Percentiles rank a stretch among this genome's conserved stretches.
These are phyloP conservation scores for Lathronympha strigana DNA, from an alignment of 2,888 invertebrate genomes.

Conservation along the genomic window DNA sequence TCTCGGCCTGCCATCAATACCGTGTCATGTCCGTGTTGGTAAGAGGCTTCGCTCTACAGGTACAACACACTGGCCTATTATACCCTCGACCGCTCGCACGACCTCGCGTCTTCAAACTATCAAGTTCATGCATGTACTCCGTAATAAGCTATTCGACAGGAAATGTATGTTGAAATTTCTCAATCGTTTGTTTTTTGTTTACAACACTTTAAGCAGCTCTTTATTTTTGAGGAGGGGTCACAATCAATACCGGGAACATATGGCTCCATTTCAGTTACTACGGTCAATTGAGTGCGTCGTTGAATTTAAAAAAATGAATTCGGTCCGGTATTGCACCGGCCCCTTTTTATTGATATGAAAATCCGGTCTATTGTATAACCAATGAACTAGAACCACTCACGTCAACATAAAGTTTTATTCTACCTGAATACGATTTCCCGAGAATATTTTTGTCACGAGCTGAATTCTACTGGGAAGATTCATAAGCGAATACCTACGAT, in stretches of 20 bases:
- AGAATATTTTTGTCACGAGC: not conserved
- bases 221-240: conserved; percentile 43
- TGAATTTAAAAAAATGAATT: conserved; percentile 19
- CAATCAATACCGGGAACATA: conserved; percentile 43
- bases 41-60: conserved; percentile 50
- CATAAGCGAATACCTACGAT: conserved; percentile 21
- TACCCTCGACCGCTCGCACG: conserved; percentile 48
- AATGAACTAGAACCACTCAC: not conserved
- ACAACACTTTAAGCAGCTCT: conserved; percentile 21
- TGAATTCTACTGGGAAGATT: not conserved
- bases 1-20: conserved; percentile 59
- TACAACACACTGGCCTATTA: conserved; percentile 47
- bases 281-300: conserved; percentile 44
- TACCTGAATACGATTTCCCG: not conserved
- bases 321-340: conserved; percentile 9
- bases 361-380: conserved; percentile 8
- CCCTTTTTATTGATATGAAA: conserved; percentile 17
- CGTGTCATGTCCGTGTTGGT: conserved; percentile 43
- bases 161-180: conserved; percentile 24
- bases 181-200: conserved; percentile 22
- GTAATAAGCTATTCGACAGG: conserved; percentile 25
- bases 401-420: conserved; percentile 1
- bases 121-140: conserved; percentile 38
- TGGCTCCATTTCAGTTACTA: conserved; percentile 45
- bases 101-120: conserved; percentile 48